A percentile compares a stretch with the other conserved stretches of the same genome.
Evolutionary conservation across 2,113 vertebrate genomes (phyloP).

Genomic region (Lepus timidus): DNA sequence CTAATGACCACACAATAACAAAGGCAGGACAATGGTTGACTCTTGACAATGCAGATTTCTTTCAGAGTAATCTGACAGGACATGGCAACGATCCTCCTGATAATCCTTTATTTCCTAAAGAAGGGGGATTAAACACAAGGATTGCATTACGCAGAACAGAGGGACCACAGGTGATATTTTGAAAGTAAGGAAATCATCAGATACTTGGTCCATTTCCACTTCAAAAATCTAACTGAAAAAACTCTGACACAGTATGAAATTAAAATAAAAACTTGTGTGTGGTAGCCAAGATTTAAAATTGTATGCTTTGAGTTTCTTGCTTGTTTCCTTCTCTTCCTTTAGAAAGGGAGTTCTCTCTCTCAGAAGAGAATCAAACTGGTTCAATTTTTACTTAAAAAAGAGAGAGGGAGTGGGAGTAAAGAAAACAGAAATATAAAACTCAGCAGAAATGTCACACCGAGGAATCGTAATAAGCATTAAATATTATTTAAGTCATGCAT

Average conservation of each 20-base stretch:
- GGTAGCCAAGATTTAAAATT: slow-evolving; percentile 22
- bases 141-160: slow-evolving; percentile 48
- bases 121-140: slow-evolving; percentile 25
- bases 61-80: slow-evolving; percentile 15
- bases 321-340: slow-evolving; percentile 28
- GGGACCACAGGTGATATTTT: slow-evolving; percentile 13
- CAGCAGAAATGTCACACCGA: slow-evolving; percentile 68
- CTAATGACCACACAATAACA: not conserved
- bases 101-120: not conserved
- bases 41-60: not conserved
- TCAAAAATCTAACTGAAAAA: slow-evolving; percentile 9
- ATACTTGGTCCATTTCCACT: slow-evolving; percentile 34
- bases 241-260: not conserved
- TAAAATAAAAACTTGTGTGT: not conserved
- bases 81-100: slow-evolving; percentile 1
- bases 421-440: slow-evolving; percentile 71
- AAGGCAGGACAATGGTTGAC: not conserved
- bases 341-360: slow-evolving; percentile 51
- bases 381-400: slow-evolving; percentile 24
- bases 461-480: slow-evolving; percentile 81
- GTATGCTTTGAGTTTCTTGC: slow-evolving; percentile 16
- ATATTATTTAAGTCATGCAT: slow-evolving; percentile 73
- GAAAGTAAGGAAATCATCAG: slow-evolving; percentile 38
- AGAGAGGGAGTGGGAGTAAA: not conserved
- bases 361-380: slow-evolving; percentile 62